phyloP scores from a whole-genome alignment of 2,113 vertebrate species.

The Calidris pugnax region DNA sequence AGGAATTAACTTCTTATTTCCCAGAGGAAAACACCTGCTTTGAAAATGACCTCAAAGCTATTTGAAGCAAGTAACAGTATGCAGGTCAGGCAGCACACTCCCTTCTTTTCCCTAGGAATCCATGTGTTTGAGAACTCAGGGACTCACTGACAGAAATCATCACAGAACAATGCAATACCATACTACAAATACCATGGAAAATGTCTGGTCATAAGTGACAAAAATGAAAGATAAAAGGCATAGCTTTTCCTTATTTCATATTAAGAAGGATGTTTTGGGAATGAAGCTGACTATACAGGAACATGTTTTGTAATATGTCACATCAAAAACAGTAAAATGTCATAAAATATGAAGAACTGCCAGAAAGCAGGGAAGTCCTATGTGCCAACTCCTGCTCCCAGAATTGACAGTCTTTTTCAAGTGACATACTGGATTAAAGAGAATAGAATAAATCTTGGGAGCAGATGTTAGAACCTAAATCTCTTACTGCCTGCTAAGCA shows the following conservation, averaged over 20 bases:
- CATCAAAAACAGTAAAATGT: slow-evolving; percentile 30
- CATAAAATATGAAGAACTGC: slow-evolving; percentile 1
- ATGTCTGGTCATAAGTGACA: neutral
- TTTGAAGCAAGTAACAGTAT: neutral
- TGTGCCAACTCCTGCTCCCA: neutral
- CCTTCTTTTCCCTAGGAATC: neutral
- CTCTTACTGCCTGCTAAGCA: slow-evolving; percentile 1
- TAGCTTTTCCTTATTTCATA: neutral
- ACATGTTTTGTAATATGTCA: slow-evolving; percentile 27
- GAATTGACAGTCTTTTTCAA: slow-evolving; percentile 38
- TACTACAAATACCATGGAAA: neutral
- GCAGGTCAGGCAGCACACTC: neutral
- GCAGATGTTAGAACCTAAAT: slow-evolving; percentile 32
- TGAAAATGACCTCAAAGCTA: neutral
- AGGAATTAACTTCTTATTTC: neutral
- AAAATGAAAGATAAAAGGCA: neutral
- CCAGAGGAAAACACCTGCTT: neutral
- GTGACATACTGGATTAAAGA: neutral
- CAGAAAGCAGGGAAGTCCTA: slow-evolving; percentile 17
- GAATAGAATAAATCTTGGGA: slow-evolving; percentile 14
- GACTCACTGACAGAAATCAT: neutral
- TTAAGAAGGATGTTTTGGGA: neutral
- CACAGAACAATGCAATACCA: neutral
- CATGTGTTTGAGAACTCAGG: neutral
- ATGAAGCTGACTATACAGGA: neutral